Conservation (phyloP, 2,113 vertebrate species). For the human (Homo sapiens) region GRCh38 chr2:44542501-44543000, state of each 20-base stretch:
- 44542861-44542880: neutral
- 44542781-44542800: neutral
- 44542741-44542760: neutral
- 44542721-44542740: neutral
- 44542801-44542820: neutral
- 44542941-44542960: neutral
- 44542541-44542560: neutral
- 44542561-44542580: neutral
- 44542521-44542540: neutral
- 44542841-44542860: neutral
- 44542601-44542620: neutral
- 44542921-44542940: neutral
- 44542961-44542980: neutral
- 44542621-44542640: slow-evolving; percentile 3
- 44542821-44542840: neutral
- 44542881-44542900: neutral
- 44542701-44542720: neutral
- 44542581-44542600: neutral
- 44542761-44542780: neutral
- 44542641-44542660: neutral
- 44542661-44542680: neutral
- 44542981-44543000: neutral
- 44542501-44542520: neutral
- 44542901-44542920: neutral
- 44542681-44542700: neutral